A percentile compares a stretch with the other conserved stretches of the same genome.
These are phyloP conservation scores for Mus minutoides DNA, from an alignment of 2,797 vertebrate species.

Conservation along the genomic window DNA sequence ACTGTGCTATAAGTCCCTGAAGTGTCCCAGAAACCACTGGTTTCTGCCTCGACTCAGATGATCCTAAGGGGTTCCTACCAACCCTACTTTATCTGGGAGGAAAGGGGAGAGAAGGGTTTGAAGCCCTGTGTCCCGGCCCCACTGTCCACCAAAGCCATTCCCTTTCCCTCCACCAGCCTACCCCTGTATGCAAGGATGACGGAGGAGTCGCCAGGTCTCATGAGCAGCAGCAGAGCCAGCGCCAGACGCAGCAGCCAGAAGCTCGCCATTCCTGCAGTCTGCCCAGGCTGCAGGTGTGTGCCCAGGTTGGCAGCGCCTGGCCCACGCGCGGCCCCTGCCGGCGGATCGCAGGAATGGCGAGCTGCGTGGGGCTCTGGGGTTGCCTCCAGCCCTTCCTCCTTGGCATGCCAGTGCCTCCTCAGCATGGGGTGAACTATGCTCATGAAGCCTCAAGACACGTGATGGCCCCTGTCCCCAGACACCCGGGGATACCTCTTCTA, in stretches of 20 bases:
- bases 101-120: not conserved
- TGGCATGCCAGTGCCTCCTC: not conserved
- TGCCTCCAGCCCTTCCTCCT: not conserved
- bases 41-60: not conserved
- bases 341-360: rapidly evolving
- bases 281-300: not conserved
- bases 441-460: not conserved
- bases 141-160: not conserved
- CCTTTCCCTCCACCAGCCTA: not conserved
- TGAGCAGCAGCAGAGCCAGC: not conserved
- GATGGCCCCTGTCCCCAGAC: not conserved
- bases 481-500: not conserved
- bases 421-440: not conserved
- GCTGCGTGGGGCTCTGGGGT: not conserved
- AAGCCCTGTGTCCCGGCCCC: not conserved
- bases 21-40: not conserved
- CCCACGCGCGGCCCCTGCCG: not conserved
- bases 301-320: not conserved
- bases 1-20: not conserved
- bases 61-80: not conserved
- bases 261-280: not conserved
- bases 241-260: not conserved
- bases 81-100: not conserved
- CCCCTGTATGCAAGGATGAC: rapidly evolving
- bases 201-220: not conserved